Conservation (phyloP, 1,140 invertebrate genomes). For the Ctenoplectra terminalis region DNA sequence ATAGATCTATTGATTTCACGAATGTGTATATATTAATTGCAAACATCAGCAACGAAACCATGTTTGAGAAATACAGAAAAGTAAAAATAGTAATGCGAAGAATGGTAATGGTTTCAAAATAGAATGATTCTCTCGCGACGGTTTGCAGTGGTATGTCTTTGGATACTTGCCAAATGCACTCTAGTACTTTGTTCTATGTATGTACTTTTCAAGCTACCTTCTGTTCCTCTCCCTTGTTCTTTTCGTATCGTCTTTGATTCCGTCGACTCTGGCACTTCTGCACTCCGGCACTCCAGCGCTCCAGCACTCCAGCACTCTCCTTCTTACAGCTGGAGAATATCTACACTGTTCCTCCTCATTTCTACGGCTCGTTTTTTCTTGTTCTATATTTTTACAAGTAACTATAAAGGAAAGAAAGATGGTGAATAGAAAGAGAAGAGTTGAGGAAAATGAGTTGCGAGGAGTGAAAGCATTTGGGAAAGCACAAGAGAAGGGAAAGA, state of each 20-base stretch:
- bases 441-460: not conserved
- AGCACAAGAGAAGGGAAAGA: not conserved
- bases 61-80: not conserved
- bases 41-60: not conserved
- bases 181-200: constrained; percentile 2
- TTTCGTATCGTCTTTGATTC: not conserved
- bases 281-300: too few species aligned
- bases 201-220: not conserved
- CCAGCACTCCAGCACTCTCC: too few species aligned
- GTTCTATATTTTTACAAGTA: too few species aligned
- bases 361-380: too few species aligned
- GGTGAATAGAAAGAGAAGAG: too few species aligned
- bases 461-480: not conserved
- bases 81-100: not conserved
- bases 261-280: not conserved
- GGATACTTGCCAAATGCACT: constrained; percentile 26
- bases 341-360: too few species aligned
- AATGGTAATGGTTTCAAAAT: not conserved
- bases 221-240: not conserved
- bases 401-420: too few species aligned
- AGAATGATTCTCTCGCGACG: not conserved
- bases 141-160: constrained; percentile 15
- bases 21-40: not conserved
- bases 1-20: not conserved
- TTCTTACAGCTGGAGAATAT: too few species aligned